A percentile compares a stretch with the other conserved stretches of the same genome.
phyloP scores from a whole-genome alignment of 2,797 vertebrate genomes.

The Gallirallus australis region DNA sequence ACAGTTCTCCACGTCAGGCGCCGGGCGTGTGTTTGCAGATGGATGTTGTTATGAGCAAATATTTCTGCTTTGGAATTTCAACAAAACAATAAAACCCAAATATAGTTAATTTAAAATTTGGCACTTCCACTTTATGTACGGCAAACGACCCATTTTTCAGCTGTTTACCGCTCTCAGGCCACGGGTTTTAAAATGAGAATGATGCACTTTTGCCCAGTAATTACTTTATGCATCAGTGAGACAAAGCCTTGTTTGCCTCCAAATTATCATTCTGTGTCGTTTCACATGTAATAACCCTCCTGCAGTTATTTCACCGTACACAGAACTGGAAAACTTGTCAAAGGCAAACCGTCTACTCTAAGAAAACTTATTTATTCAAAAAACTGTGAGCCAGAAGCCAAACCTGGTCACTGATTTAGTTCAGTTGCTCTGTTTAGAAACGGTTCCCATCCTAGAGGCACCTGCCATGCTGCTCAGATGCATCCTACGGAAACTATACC shows the following conservation, averaged over 20 bases:
- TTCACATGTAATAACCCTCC: constrained; percentile 41
- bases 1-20: background rate
- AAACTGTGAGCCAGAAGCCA: background rate
- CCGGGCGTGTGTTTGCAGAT: background rate
- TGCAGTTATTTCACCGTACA: background rate
- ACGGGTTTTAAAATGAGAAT: constrained; percentile 1
- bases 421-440: background rate
- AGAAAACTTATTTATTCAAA: background rate
- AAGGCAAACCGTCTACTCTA: background rate
- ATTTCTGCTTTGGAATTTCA: constrained; percentile 52
- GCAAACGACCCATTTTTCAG: constrained; percentile 53
- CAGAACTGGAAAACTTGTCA: constrained; percentile 42
- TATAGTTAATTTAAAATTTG: constrained; percentile 13
- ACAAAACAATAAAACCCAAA: background rate
- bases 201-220: constrained; percentile 61
- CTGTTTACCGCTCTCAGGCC: constrained; percentile 38
- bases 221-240: constrained; percentile 56
- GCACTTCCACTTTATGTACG: constrained; percentile 18
- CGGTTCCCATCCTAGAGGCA: background rate
- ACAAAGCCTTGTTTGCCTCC: constrained; percentile 61
- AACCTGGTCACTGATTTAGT: background rate
- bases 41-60: constrained; percentile 10
- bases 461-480: background rate
- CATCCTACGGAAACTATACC: background rate
- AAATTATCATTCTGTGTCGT: constrained; percentile 18